Conservation (phyloP, 1,140 invertebrate genomes). For the Homarus americanus region DNA sequence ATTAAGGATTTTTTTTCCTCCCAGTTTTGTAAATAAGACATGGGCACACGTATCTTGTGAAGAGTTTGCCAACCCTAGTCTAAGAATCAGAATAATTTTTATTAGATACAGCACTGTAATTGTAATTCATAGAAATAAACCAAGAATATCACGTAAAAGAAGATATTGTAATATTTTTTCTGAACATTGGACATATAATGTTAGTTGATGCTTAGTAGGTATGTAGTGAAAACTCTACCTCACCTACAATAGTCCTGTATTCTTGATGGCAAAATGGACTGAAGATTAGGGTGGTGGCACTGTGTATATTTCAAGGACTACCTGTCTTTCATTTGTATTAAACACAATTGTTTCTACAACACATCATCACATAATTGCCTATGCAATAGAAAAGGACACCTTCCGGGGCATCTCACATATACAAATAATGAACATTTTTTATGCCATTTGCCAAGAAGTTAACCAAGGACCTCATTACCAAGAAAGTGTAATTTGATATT, state of each 20-base stretch:
- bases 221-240: conserved; percentile 69
- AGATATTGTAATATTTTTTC: conserved; percentile 47
- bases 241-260: conserved; percentile 26
- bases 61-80: conserved; percentile 57
- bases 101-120: conserved; percentile 15
- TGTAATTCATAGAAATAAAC: conserved; percentile 25
- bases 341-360: conserved; percentile 47
- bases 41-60: conserved; percentile 48
- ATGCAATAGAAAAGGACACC: conserved; percentile 65
- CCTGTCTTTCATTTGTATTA: conserved; percentile 73
- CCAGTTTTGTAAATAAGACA: conserved; percentile 30
- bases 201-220: conserved; percentile 45
- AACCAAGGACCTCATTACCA: conserved; percentile 67
- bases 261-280: not conserved
- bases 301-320: conserved; percentile 69
- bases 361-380: conserved; percentile 53
- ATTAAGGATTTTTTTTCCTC: not conserved
- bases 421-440: conserved; percentile 53
- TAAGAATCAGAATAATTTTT: conserved; percentile 33
- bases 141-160: conserved; percentile 44
- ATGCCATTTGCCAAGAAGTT: conserved; percentile 68
- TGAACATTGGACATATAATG: conserved; percentile 31
- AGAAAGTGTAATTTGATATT: conserved; percentile 69
- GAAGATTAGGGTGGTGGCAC: conserved; percentile 44
- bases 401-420: conserved; percentile 51